phyloP scores from a whole-genome alignment of 2,888 invertebrate genomes.

The Folsomia candida region DNA sequence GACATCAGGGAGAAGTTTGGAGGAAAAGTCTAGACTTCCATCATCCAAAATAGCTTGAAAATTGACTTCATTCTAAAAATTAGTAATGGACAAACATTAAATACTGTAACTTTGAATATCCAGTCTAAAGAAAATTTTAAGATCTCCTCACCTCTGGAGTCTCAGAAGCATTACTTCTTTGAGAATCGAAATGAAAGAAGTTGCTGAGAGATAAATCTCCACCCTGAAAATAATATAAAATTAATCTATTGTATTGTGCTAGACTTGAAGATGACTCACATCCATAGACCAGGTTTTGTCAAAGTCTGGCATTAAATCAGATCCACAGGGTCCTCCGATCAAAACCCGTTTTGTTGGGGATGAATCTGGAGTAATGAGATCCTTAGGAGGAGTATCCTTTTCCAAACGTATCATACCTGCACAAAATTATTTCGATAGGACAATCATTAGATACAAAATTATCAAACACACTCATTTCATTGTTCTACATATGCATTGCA shows the following conservation, averaged over 20 bases:
- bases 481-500: no score
- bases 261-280: neutral
- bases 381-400: neutral
- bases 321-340: neutral
- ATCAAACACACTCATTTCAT: no score
- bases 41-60: conserved; percentile 46
- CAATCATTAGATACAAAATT: no score
- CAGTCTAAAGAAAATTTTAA: neutral
- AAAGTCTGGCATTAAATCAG: neutral
- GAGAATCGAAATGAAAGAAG: conserved; percentile 12
- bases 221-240: neutral
- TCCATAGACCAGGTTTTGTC: neutral
- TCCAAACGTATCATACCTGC: no score
- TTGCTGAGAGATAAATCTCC: conserved; percentile 28
- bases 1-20: conserved; percentile 23
- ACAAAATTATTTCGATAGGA: no score
- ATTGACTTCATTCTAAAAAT: conserved; percentile 36
- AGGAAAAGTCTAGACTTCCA: conserved; percentile 39
- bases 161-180: conserved; percentile 22
- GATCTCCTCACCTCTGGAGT: conserved; percentile 7
- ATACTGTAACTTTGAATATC: neutral
- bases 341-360: neutral
- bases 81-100: no score
- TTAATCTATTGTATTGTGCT: neutral
- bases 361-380: neutral